Evolutionary conservation across 2,888 invertebrate genomes (phyloP), one percentile per base, ranked within the genome.

Genomic region (Tortrix viridana): DNA sequence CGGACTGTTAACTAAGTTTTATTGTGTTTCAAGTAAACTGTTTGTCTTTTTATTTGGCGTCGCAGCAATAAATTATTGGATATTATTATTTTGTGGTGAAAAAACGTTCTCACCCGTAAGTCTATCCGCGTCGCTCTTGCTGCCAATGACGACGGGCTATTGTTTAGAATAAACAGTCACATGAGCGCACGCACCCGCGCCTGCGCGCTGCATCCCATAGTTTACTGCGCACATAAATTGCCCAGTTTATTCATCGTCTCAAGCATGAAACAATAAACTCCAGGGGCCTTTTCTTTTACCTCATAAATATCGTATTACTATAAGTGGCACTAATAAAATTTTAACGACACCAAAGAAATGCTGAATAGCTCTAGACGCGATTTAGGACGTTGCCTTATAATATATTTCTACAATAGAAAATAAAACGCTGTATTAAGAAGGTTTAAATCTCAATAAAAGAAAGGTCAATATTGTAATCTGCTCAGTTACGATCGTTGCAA

Each of bases 301-400:
- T 83, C 83, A 84, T 89, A 89, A 89, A 89, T 88, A 88, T 85
- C 81, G 72, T 77, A 84, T 86, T 86, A 84, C 84, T 87, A 82
- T 86, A 87, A 89, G 87, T 85, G 82, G 77, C 68, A 72, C 74
- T 80, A 82, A 80, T 89, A 86, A 89, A 88, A 82, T 74, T 75
- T 85, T 87, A 79, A 86, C 81, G 84, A 82, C 79, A 76, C 79
- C 67, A 74, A n/a, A 65, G 70, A 75, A 75, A 80, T 75, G 74
- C 77, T 56, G 56, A 52, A 58, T 47, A 41, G 58, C 47, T 48
- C 47, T 43, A 32, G 32, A 32, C 32, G 32, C 32, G 12, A 32
- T 57, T 53, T 26, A 47, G 41, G 5, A 46, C 43, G 32, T 43
- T 22, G 41, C 54, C 19, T 23, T 55, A 44, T 44, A 55, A 44